Evolutionary conservation across 2,797 vertebrate genomes (phyloP).

Genomic region (Ctenochaetus hawaiiensis): DNA sequence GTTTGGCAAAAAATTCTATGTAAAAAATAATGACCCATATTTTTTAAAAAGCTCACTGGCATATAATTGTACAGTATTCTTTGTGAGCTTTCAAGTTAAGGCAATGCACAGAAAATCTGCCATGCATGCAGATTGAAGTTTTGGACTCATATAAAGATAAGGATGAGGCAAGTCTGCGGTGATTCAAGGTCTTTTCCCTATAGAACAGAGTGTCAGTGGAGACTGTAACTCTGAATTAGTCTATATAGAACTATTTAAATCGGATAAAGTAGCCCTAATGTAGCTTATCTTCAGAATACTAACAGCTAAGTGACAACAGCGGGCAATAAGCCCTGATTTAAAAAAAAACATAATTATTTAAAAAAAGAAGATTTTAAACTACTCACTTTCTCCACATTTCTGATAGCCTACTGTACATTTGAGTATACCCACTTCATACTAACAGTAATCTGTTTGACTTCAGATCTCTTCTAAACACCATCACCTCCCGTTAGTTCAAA

Average conservation of each 20-base stretch:
- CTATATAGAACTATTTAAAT: background rate
- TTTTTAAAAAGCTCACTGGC: slow-evolving; percentile 36
- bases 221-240: background rate
- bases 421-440: background rate
- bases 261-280: background rate
- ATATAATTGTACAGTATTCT: slow-evolving; percentile 48
- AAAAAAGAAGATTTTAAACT: background rate
- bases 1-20: slow-evolving; percentile 10
- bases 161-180: slow-evolving; percentile 21
- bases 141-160: slow-evolving; percentile 46
- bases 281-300: background rate
- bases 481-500: background rate
- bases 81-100: slow-evolving; percentile 32
- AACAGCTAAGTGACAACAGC: background rate
- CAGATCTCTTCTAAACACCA: too few species aligned
- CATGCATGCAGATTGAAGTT: slow-evolving; percentile 53
- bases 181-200: slow-evolving; percentile 11
- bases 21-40: background rate
- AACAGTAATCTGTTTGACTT: background rate
- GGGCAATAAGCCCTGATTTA: background rate
- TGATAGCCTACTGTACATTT: background rate
- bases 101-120: slow-evolving; percentile 50
- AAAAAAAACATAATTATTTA: background rate
- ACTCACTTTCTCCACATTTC: background rate
- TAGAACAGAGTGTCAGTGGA: background rate